Evolutionary conservation across 2,113 vertebrate species (phyloP), one percentile per base, ranked within the genome.

Genomic region (Perca flavescens): DNA sequence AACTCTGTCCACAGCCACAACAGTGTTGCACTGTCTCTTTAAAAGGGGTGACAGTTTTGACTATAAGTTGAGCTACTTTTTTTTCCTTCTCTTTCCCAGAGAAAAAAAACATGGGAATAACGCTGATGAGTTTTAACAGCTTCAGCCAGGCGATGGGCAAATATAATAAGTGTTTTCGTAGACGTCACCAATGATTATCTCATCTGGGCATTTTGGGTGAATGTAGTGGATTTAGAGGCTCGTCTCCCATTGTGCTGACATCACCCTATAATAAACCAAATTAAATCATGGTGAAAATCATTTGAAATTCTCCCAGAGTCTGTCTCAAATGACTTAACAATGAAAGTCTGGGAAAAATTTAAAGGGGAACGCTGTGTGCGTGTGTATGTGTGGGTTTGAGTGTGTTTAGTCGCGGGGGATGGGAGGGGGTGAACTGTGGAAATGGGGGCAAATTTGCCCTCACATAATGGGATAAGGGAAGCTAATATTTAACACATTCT

Each of bases 141-240:
- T 96, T 96, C 96, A 97, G 95, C 95, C 96, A 96, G 95, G 96
- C 97, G 95, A 96, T 94, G 95, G 96, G 94, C 94, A 96, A 96
- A 96, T 97, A 97, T 96, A 97, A 97, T 97, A 97, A 97, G 96
- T 97, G 96, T 96, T 97, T 97, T 95, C 90, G 93, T 93, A 96
- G 94, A 95, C 95, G 96, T 97, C 96, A 97, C 95, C 94, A 93
- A 34, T 94, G 96, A 97, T 97, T 96, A 96, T 95, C 95, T 96
- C 95, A 95, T 95, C 88, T 86, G 86, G 93, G 94, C 95, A 91
- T 97, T 97, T 97, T 96, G 97, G 96, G 96, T 96, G 96, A 97
- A 96, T 96, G 95, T 96, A 91, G 94, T 95, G 97, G 96, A 96
- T 97, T 97, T 96, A 96, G 95, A 95, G 95, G 94, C 94, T 93